Base-by-base conservation (phyloP, 2,113 vertebrate genomes). In the Heloderma charlesbogerti region DNA sequence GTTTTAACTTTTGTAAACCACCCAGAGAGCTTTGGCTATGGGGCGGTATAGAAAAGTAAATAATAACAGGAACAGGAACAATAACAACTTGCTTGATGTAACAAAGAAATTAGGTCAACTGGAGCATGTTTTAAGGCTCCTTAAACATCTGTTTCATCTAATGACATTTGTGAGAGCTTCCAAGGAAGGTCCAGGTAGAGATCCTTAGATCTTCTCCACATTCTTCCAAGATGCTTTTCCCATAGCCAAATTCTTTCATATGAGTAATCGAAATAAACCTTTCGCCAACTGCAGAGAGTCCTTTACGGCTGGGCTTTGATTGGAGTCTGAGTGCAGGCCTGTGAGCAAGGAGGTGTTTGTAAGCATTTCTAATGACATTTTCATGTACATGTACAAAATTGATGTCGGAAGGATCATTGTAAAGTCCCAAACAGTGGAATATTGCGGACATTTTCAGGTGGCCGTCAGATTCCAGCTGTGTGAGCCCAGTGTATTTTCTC, bases 351-450 rank as follows among this genome's bases (percentile, higher is more conserved):
- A 96, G 87, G 92, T 94, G 93, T 94, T 95, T 95, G 93, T 94
- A 96, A 97, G 96, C 97, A 97, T 98, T 98, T 97, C 98, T 99
- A 99, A 99, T 99, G 98, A 98, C 98, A 98, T 99, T 99, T 99
- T 98, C 98, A 99, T 99, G 98, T 99, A 99, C 98, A 98, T 97
- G 97, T 98, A 97, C 97, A 97, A 98, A 98, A 98, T 97, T 98
- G 98, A 98, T 98, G 98, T 98, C 89, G 95, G 97, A 97, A 98
- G 96, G 97, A 98, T 97, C 97, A 97, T 97, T 97, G 97, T 96
- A 96, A 97, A 98, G 97, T 96, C 98, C 97, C 97, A 98, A 98
- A 96, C 97, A 97, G 96, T 96, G 94, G 97, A 97, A 97, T 97
- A 96, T 97, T 97, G 97, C 97, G 97, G 97, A 97, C 97, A 96